These are phyloP conservation scores for Cheirogaleus medius DNA, from an alignment of 2,113 vertebrate genomes.

Conservation along the genomic window DNA sequence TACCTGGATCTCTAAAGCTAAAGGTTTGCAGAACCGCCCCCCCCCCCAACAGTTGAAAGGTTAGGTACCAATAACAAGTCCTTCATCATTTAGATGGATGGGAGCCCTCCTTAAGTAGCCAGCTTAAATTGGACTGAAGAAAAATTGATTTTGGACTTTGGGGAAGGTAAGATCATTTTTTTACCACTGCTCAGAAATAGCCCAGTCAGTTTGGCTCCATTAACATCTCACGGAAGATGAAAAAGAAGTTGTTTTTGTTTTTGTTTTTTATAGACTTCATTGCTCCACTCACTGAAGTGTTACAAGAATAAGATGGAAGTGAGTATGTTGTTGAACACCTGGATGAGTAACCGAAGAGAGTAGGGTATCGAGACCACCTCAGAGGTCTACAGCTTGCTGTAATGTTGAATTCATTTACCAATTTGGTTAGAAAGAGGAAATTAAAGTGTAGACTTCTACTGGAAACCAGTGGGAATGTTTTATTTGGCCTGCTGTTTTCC, in stretches of 20 bases:
- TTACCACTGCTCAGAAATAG: not conserved
- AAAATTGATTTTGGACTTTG: conserved; percentile 5
- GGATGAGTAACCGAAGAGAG: not conserved
- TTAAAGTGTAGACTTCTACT: not conserved
- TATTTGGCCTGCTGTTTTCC: not conserved
- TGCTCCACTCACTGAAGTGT: conserved; percentile 40
- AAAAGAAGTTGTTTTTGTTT: conserved; percentile 2
- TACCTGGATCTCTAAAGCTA: conserved; percentile 39
- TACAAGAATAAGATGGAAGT: conserved; percentile 11
- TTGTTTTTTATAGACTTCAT: not conserved
- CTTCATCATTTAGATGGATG: conserved; percentile 24
- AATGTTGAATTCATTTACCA: not conserved
- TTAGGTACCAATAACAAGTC: conserved; percentile 21
- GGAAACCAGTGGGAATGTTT: not conserved
- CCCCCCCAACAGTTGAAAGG: not conserved
- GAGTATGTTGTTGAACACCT: not conserved
- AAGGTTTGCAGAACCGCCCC: not conserved
- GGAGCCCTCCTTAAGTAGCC: not conserved
- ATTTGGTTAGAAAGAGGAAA: not conserved
- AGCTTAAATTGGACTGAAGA: conserved; percentile 21
- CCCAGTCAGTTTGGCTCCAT: not conserved
- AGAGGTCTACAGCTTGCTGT: not conserved
- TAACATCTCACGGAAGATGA: not conserved
- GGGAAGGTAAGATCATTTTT: not conserved
- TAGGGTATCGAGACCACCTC: not conserved